phyloP scores from a whole-genome alignment of 2,888 invertebrate species.

The Cheilosia vernalis region DNA sequence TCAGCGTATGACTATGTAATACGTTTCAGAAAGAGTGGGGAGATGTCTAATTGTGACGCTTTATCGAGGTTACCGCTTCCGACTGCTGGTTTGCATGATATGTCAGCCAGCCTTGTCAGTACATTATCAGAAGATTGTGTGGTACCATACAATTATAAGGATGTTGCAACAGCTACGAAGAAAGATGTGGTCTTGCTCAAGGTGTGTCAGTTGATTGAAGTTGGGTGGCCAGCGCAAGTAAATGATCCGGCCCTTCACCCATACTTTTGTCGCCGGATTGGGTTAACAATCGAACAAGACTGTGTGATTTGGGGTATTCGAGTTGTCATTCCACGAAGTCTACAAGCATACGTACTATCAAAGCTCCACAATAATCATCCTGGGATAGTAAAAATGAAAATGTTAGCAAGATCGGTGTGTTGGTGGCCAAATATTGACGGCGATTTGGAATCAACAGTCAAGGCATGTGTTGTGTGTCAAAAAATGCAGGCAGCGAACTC shows the following conservation, averaged over 20 bases:
- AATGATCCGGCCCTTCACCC: neutral
- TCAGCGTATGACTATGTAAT: no score
- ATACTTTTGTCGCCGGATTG: slow-evolving; percentile 3
- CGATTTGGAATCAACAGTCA: slow-evolving; percentile 4
- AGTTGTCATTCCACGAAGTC: slow-evolving; percentile 8
- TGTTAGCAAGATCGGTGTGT: slow-evolving; percentile 7
- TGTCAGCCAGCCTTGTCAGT: no score
- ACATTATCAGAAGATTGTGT: no score
- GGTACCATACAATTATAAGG: no score
- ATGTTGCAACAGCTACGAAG: no score
- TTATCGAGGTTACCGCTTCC: no score
- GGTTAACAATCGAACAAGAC: neutral
- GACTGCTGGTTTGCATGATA: no score
- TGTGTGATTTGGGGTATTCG: slow-evolving; percentile 13
- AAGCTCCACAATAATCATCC: slow-evolving; percentile 7
- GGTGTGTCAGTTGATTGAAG: neutral
- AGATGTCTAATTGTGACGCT: no score
- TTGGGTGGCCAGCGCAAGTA: neutral
- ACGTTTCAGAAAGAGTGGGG: no score
- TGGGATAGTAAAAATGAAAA: slow-evolving; percentile 29
- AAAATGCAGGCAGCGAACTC: slow-evolving; percentile 9
- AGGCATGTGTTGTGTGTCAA: slow-evolving; percentile 10
- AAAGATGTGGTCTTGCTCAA: neutral
- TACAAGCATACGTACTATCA: slow-evolving; percentile 1
- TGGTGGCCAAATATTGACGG: slow-evolving; percentile 27